A percentile compares a stretch with the other conserved stretches of the same genome.
phyloP scores from a whole-genome alignment of 2,113 vertebrate genomes.

The Phrynosoma blainvillii region DNA sequence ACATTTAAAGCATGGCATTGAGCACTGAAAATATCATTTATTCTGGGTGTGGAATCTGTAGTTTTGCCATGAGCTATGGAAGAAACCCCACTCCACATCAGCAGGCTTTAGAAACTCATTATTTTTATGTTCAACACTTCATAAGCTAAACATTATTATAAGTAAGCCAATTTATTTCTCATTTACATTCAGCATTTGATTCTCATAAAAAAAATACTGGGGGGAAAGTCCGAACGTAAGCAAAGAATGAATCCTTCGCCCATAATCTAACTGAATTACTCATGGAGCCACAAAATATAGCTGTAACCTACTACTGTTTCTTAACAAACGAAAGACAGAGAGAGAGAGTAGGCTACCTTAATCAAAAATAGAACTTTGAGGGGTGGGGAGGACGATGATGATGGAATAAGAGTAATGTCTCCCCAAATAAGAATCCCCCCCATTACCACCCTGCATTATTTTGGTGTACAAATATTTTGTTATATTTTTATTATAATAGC shows the following conservation, averaged over 20 bases:
- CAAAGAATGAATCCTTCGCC: not conserved
- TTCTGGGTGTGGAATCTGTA: slow-evolving; percentile 31
- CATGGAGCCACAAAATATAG: not conserved
- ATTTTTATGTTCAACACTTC: slow-evolving; percentile 44
- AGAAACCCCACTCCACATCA: slow-evolving; percentile 14
- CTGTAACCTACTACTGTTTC: not conserved
- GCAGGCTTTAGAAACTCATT: slow-evolving; percentile 42
- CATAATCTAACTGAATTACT: not conserved
- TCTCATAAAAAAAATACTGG: slow-evolving; percentile 21
- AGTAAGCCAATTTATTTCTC: slow-evolving; percentile 48
- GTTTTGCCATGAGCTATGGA: slow-evolving; percentile 31
- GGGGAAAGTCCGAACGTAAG: not conserved
- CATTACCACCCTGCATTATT: no score
- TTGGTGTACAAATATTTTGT: no score
- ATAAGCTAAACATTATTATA: slow-evolving; percentile 44
- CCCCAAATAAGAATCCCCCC: no score
- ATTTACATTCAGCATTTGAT: slow-evolving; percentile 30
- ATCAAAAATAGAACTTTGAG: no score
- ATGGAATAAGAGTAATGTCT: no score
- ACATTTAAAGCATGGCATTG: slow-evolving; percentile 22
- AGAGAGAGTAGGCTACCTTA: no score
- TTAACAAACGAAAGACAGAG: not conserved
- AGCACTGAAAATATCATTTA: slow-evolving; percentile 34
- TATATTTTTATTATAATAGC: no score
- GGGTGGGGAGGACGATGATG: no score